A percentile compares a stretch with the other conserved stretches of the same genome.
Conservation (phyloP, 1,140 invertebrate species). For the Penaeus chinensis region DNA sequence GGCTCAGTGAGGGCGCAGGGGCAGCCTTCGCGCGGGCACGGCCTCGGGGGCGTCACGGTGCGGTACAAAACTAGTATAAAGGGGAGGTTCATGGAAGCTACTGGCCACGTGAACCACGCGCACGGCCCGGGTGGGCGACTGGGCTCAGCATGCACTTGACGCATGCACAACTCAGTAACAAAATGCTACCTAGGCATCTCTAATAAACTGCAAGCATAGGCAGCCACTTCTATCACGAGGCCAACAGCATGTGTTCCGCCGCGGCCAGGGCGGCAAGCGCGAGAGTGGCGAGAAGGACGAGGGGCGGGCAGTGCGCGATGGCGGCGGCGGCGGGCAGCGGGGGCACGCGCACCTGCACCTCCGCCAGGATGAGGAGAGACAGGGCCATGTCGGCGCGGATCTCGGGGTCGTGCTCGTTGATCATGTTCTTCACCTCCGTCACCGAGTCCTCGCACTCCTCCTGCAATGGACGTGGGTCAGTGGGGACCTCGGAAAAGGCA, state of each 20-base stretch:
- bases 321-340: conserved; percentile 34
- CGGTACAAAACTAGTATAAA: conserved; percentile 57
- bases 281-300: not conserved
- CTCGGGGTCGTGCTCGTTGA: conserved; percentile 85
- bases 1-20: conserved; percentile 1
- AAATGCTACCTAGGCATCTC: conserved; percentile 58
- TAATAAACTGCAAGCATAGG: conserved; percentile 58
- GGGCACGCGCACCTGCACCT: conserved; percentile 80
- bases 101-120: conserved; percentile 46
- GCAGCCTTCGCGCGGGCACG: not conserved
- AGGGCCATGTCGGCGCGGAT: conserved; percentile 86
- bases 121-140: conserved; percentile 43
- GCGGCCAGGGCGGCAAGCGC: conserved; percentile 26
- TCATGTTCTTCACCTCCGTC: conserved; percentile 82
- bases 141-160: conserved; percentile 47
- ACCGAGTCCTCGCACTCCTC: conserved; percentile 84
- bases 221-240: conserved; percentile 57
- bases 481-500: not conserved
- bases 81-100: conserved; percentile 55
- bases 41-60: conserved; percentile 36
- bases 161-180: conserved; percentile 59
- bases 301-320: conserved; percentile 15
- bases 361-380: conserved; percentile 91
- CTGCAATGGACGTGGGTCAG: conserved; percentile 71
- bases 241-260: conserved; percentile 34